These are phyloP conservation scores for Rafetus swinhoei DNA, from an alignment of 2,113 vertebrate species.

Conservation along the genomic window DNA sequence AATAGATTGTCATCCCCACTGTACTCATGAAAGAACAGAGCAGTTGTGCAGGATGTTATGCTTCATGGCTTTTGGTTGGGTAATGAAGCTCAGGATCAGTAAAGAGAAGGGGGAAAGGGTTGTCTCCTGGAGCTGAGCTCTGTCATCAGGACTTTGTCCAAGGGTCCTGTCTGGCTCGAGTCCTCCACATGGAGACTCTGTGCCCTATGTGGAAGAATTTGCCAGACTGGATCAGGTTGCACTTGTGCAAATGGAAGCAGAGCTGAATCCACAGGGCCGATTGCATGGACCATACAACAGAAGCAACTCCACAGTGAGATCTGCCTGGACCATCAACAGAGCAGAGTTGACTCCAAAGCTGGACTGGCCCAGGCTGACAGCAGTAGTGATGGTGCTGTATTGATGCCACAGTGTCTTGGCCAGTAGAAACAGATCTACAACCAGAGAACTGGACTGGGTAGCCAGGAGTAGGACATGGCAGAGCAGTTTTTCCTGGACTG, in stretches of 20 bases:
- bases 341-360: not conserved
- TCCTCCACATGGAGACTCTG: no score
- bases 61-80: no score
- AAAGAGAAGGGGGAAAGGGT: no score
- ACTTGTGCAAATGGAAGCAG: not conserved
- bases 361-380: not conserved
- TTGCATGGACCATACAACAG: not conserved
- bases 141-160: no score
- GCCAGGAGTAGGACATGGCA: accelerated
- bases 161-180: no score
- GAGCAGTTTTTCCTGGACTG: not conserved
- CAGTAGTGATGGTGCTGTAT: not conserved
- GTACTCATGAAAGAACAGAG: no score
- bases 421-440: not conserved
- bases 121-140: no score
- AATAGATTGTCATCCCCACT: no score
- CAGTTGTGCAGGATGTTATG: no score
- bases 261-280: not conserved
- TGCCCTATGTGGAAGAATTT: no score
- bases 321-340: not conserved
- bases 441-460: not conserved
- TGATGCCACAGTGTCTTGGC: not conserved
- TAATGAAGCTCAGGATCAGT: no score
- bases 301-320: not conserved
- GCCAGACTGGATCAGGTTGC: no score